A percentile compares a stretch with the other conserved stretches of the same genome.
phyloP scores from a whole-genome alignment of 1,140 invertebrate genomes.

The Drosophila ironensis region DNA sequence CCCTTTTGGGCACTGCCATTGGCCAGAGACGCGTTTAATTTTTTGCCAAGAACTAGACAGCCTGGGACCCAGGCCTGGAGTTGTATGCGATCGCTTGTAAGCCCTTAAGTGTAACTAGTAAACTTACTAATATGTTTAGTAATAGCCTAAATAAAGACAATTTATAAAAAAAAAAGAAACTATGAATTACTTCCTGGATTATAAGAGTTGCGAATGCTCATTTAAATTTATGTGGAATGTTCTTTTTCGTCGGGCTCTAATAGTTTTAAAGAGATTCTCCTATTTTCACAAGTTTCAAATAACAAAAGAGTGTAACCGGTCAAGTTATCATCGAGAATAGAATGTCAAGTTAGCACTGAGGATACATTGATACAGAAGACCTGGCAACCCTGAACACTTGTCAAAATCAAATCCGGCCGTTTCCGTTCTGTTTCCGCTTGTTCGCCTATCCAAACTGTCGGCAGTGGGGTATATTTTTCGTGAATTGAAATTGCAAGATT shows the following conservation, averaged over 20 bases:
- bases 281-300: too few species aligned
- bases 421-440: constrained; percentile 3
- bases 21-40: constrained; percentile 27
- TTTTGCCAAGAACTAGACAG: constrained; percentile 67
- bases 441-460: neutral
- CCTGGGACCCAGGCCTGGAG: constrained; percentile 44
- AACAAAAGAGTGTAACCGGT: too few species aligned
- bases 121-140: constrained; percentile 76
- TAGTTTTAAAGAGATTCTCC: too few species aligned
- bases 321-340: too few species aligned
- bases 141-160: constrained; percentile 69
- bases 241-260: too few species aligned
- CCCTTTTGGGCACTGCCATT: constrained; percentile 48
- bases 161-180: constrained; percentile 16
- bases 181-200: too few species aligned
- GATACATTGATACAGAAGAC: too few species aligned
- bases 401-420: neutral
- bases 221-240: too few species aligned
- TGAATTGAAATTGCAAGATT: constrained; percentile 9
- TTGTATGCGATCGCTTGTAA: constrained; percentile 45
- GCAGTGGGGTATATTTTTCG: constrained; percentile 7
- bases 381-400: constrained; percentile 14
- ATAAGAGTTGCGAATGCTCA: too few species aligned
- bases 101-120: constrained; percentile 66
- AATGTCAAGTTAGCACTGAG: too few species aligned